Evolutionary conservation across 2,888 invertebrate genomes (phyloP).

Genomic region (Alloscopus bannaensis): DNA sequence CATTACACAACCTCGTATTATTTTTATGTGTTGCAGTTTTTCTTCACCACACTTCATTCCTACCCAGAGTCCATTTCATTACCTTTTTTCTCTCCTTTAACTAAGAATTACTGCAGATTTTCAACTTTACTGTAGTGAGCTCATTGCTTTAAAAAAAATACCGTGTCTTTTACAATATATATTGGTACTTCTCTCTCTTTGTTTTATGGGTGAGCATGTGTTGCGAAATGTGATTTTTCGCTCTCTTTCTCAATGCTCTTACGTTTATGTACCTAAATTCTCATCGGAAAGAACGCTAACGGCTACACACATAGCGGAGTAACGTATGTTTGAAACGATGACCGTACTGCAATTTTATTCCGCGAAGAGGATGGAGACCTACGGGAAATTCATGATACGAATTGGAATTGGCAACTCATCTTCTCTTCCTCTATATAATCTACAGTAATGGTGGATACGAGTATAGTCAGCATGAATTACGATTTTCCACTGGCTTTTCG

Average conservation of each 20-base stretch:
- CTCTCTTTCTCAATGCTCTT: no score
- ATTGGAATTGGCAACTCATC: conserved; percentile 28
- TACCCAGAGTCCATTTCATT: conserved; percentile 11
- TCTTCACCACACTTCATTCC: conserved; percentile 18
- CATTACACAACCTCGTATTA: no score
- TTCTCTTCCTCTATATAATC: conserved; percentile 1
- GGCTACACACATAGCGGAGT: not conserved
- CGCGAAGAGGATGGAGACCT: no score
- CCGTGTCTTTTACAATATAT: not conserved
- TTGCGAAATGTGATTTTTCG: conserved; percentile 11
- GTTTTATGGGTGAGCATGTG: conserved; percentile 17
- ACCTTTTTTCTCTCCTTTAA: conserved; percentile 5
- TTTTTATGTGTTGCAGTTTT: not conserved
- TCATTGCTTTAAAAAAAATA: conserved; percentile 1
- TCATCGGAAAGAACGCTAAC: no score
- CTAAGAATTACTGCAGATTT: conserved; percentile 20
- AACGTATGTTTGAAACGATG: not conserved
- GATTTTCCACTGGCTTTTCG: no score
- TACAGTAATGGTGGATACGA: conserved; percentile 16
- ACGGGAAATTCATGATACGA: conserved; percentile 21
- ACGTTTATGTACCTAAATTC: no score
- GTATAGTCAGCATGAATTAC: no score
- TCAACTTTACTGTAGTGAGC: conserved; percentile 5
- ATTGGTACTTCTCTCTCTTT: not conserved
- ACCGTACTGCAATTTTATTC: not conserved